Percentiles rank a stretch among this genome's conserved stretches.
Evolutionary conservation across 2,113 vertebrate genomes (phyloP).

Genomic region (Carassius gibelio): DNA sequence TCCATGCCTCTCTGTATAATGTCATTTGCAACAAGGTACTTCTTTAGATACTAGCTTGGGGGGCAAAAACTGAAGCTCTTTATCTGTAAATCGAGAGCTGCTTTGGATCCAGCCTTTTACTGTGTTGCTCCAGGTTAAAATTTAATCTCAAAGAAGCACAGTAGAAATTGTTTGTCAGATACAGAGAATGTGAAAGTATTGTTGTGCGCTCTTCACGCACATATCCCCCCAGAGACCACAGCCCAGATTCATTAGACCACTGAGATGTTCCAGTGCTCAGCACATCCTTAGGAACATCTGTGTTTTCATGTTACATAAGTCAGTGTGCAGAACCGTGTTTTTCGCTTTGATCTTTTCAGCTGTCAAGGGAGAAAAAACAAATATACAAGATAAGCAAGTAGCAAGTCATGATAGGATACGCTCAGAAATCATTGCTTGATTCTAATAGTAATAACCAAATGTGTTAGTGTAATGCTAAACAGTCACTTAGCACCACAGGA

Average conservation of each 20-base stretch:
- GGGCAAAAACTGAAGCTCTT: background rate
- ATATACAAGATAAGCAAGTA: conserved; percentile 24
- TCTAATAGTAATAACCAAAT: background rate
- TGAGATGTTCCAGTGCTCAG: conserved; percentile 37
- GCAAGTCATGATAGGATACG: conserved; percentile 22
- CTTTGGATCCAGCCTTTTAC: background rate
- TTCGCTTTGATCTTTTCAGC: conserved; percentile 37
- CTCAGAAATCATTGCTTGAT: conserved; percentile 8
- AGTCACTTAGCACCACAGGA: too few relatives aligned
- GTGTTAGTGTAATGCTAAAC: background rate
- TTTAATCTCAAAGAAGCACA: background rate
- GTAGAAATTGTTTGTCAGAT: background rate
- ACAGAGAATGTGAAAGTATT: background rate
- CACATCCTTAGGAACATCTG: conserved; percentile 48
- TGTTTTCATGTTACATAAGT: conserved; percentile 49
- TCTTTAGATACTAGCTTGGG: background rate
- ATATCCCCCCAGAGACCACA: conserved; percentile 29
- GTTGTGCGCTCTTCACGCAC: conserved; percentile 17
- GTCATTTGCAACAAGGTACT: conserved; percentile 13
- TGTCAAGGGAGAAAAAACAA: conserved; percentile 37
- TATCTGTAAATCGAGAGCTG: background rate
- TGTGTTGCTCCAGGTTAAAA: conserved; percentile 6
- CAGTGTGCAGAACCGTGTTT: conserved; percentile 20
- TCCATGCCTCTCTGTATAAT: conserved; percentile 22
- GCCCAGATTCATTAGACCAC: conserved; percentile 42